A percentile compares a stretch with the other conserved stretches of the same genome.
These are phyloP conservation scores for Melanargia galathea DNA, from an alignment of 2,888 invertebrate species.

Conservation along the genomic window DNA sequence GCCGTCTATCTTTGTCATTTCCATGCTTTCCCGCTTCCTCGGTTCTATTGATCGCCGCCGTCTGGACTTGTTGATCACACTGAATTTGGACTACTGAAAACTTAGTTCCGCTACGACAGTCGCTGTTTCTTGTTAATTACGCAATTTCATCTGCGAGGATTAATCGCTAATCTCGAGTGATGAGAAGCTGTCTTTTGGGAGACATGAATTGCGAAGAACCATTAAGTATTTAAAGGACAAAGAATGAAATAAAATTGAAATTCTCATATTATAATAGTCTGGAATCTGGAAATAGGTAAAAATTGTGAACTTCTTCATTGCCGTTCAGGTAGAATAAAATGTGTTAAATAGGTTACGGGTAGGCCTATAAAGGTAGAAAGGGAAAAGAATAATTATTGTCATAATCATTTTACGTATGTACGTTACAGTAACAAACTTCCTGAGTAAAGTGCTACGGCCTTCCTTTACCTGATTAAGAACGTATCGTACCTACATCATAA, in stretches of 20 bases:
- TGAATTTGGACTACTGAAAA: constrained; percentile 54
- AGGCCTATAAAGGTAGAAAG: too few species aligned
- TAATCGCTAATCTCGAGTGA: background rate
- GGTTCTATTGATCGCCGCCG: constrained; percentile 77
- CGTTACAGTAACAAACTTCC: too few species aligned
- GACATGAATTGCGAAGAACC: background rate
- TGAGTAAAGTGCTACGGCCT: too few species aligned
- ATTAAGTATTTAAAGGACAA: background rate
- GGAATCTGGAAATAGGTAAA: background rate
- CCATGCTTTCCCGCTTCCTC: constrained; percentile 57
- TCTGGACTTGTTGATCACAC: constrained; percentile 79
- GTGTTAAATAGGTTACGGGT: too few species aligned
- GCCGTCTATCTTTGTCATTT: constrained; percentile 48
- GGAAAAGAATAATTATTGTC: too few species aligned
- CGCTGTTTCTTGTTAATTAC: constrained; percentile 13
- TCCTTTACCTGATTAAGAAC: too few species aligned
- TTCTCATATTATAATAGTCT: background rate
- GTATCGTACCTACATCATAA: too few species aligned
- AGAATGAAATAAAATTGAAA: background rate
- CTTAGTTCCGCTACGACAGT: constrained; percentile 35
- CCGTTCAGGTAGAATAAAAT: too few species aligned
- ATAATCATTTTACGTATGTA: too few species aligned
- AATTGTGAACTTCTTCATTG: too few species aligned
- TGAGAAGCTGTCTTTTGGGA: background rate
- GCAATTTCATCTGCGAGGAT: background rate